Conservation (phyloP, 2,888 invertebrate species). For the Phorcus lineatus region DNA sequence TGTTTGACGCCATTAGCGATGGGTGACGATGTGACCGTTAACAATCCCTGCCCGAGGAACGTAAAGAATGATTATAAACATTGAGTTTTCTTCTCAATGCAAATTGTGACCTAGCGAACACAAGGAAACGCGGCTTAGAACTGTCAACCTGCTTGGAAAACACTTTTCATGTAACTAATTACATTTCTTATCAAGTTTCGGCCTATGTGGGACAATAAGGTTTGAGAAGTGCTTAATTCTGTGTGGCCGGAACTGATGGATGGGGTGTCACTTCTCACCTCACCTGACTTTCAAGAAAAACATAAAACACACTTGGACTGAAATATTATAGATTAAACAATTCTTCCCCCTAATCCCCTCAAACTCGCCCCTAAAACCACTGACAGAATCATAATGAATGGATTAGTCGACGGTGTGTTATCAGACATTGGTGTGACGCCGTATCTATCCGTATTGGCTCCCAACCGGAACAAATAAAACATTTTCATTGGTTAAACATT, state of each 20-base stretch:
- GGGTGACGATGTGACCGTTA: too few relatives aligned
- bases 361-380: not conserved
- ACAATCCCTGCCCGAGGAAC: too few relatives aligned
- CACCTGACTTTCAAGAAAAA: not conserved
- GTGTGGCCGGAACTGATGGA: not conserved
- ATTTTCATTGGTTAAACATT: too few relatives aligned
- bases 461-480: too few relatives aligned
- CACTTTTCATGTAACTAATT: not conserved
- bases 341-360: not conserved
- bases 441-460: not conserved
- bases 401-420: not conserved
- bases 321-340: not conserved
- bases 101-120: too few relatives aligned
- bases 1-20: too few relatives aligned
- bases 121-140: too few relatives aligned
- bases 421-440: not conserved
- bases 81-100: too few relatives aligned
- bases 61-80: too few relatives aligned
- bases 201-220: not conserved
- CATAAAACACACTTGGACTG: not conserved
- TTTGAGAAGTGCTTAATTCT: not conserved
- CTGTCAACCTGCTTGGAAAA: too few relatives aligned
- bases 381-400: not conserved
- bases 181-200: not conserved
- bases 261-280: not conserved